Conservation (phyloP, 2,888 invertebrate genomes). For the Apotomis betuletana region DNA sequence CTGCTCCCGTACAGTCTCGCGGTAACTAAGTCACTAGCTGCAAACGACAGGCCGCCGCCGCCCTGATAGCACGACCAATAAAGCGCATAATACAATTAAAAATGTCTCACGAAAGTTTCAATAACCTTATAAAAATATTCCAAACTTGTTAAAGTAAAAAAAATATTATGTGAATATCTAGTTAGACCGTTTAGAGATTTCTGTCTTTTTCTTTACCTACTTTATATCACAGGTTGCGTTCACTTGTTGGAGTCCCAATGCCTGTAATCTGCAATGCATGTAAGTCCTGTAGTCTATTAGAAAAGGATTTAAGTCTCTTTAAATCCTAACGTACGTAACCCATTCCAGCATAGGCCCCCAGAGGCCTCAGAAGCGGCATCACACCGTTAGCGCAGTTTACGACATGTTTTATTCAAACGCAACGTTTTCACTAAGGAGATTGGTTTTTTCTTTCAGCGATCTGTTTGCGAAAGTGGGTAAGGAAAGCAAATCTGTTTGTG, state of each 20-base stretch:
- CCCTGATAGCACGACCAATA: too few relatives aligned
- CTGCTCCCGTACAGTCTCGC: too few relatives aligned
- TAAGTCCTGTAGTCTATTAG: neutral
- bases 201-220: too few relatives aligned
- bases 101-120: too few relatives aligned
- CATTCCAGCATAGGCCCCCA: neutral
- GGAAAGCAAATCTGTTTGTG: neutral
- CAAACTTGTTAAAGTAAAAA: too few relatives aligned
- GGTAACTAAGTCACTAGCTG: too few relatives aligned
- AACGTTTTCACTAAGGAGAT: constrained; percentile 40
- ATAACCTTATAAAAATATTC: too few relatives aligned
- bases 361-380: constrained; percentile 8
- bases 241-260: constrained; percentile 8
- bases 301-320: constrained; percentile 8
- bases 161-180: too few relatives aligned
- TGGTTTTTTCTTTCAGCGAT: constrained; percentile 22
- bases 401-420: constrained; percentile 40
- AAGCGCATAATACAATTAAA: too few relatives aligned
- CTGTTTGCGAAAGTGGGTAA: constrained; percentile 5
- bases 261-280: too few relatives aligned
- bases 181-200: too few relatives aligned
- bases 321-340: neutral
- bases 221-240: constrained; percentile 6
- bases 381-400: constrained; percentile 30
- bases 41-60: too few relatives aligned